Evolutionary conservation across 2,888 invertebrate genomes (phyloP).

Genomic region (Thereva unica): DNA sequence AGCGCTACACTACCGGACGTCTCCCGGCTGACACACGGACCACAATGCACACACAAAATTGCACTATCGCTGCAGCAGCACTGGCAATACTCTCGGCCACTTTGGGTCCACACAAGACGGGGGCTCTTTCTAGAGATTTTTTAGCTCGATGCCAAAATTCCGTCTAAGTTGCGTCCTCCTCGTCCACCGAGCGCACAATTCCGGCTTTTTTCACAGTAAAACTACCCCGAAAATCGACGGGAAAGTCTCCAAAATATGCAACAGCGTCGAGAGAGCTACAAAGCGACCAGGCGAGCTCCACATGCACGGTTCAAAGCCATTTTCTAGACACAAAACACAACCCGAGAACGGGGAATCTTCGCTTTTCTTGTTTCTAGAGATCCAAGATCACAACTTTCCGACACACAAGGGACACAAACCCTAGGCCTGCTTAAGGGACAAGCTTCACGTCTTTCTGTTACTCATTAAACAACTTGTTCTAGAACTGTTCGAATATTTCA

Average conservation of each 20-base stretch:
- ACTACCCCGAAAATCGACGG: slow-evolving; percentile 1
- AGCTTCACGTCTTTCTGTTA: slow-evolving; percentile 13
- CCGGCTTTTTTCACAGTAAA: too few species aligned
- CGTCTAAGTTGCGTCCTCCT: too few species aligned
- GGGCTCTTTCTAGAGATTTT: too few species aligned
- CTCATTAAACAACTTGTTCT: slow-evolving; percentile 11
- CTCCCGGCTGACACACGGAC: too few species aligned
- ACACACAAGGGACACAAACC: background rate
- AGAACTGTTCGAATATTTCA: background rate
- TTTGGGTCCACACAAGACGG: too few species aligned
- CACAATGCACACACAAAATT: too few species aligned
- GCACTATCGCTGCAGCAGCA: too few species aligned
- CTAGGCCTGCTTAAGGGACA: background rate
- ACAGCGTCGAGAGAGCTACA: slow-evolving; percentile 11
- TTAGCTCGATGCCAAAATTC: too few species aligned
- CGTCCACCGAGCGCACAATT: too few species aligned
- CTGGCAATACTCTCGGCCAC: too few species aligned
- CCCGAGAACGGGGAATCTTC: background rate
- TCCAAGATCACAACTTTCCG: background rate
- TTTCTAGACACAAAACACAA: slow-evolving; percentile 8
- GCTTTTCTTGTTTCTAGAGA: background rate
- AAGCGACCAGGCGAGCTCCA: background rate
- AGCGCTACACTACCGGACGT: too few species aligned
- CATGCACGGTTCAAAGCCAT: slow-evolving; percentile 11
- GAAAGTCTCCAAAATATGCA: background rate